Evolutionary conservation across 2,888 invertebrate genomes (phyloP), one percentile per base, ranked within the genome.

Genomic region (Eilema sororculum): DNA sequence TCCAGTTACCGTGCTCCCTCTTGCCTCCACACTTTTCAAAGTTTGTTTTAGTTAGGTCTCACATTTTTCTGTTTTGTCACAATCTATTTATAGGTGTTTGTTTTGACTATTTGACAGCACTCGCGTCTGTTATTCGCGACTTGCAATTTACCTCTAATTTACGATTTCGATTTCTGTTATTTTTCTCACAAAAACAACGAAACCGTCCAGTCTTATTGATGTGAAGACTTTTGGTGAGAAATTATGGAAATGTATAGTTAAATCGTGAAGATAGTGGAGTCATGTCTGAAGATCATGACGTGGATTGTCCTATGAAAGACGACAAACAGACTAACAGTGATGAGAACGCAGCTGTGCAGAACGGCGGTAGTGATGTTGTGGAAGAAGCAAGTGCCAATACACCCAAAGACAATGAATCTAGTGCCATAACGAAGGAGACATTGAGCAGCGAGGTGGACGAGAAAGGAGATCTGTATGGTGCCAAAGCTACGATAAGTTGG

Each of bases 281-380:
- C 91, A 95, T 95, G 95, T 94, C 93, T 89, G 90, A 91, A 77
- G 87, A 90, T 79, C 87, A 93, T 93, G 92, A 88, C 88, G 86
- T 78, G 69, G 86, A 88, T 77, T 87, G 86, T 86, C 80, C 82
- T 72, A 84, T 86, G 78, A 88, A 86, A 77, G 84, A 86, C 52
- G 86, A 85, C 24, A 78, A 83, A 72, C 82, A 86, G 67, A 79
- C 81, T 68, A 82, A 85, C 64, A 83, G 84, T 65, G 74, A 69
- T 30, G 74, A 79, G 69, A 81, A 85, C 65, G 73, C 76, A 71
- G 81, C 77, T 69, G 70, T 74, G 68, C 79, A 78, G 75, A 75
- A 80, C 67, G 81, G 83, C 65, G 82, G 84, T 64, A 72, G 66
- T 25, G 74, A 78, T 67, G 81, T 78, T 69, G 72, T 75, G 62